Conservation (phyloP, 2,113 vertebrate species). For the Protobothrops flavoviridis region DNA sequence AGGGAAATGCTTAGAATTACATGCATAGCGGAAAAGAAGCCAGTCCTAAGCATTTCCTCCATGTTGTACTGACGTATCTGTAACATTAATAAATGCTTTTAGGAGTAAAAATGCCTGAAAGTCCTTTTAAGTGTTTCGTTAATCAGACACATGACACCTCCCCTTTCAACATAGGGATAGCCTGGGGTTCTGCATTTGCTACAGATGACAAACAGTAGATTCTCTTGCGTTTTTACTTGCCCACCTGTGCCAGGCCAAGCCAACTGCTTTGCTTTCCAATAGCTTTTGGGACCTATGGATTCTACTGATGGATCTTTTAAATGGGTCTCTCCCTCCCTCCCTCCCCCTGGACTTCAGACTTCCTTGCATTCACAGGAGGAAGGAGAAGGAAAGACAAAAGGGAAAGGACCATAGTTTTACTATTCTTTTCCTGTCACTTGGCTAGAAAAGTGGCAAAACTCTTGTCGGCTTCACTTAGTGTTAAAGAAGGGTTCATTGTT, state of each 20-base stretch:
- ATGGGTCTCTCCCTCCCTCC: background rate
- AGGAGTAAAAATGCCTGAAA: too few species aligned
- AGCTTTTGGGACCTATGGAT: background rate
- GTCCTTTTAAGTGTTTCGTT: too few species aligned
- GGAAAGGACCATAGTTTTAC: background rate
- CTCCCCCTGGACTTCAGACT: background rate
- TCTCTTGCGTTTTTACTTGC: background rate
- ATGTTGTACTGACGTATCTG: too few species aligned
- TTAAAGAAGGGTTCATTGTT: background rate
- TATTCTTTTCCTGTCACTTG: background rate
- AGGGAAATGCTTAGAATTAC: too few species aligned
- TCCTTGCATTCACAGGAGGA: background rate
- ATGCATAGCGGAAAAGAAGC: too few species aligned
- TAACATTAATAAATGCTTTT: too few species aligned
- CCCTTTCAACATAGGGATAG: background rate
- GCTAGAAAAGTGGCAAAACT: background rate
- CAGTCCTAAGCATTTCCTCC: too few species aligned
- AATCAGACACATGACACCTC: too few species aligned
- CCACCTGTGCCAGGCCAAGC: background rate
- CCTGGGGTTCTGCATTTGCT: background rate
- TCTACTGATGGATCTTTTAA: background rate
- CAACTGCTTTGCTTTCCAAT: background rate
- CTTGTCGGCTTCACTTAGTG: background rate
- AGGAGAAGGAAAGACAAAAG: background rate
- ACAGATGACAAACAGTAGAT: background rate